phyloP scores from a whole-genome alignment of 2,113 vertebrate genomes.

The Sphyrna mokarran region DNA sequence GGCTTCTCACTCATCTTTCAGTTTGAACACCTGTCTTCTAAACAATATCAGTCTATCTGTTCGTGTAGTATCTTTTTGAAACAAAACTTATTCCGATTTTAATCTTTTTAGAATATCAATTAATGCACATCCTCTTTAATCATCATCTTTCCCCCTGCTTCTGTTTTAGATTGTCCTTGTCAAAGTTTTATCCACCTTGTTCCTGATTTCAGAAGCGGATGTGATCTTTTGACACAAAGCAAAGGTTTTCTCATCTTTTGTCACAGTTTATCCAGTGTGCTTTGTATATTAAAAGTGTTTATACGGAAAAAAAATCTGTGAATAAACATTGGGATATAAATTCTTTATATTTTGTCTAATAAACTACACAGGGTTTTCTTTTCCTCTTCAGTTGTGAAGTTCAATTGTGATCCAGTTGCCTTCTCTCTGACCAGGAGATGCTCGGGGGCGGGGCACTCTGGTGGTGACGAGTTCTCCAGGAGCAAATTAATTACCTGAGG shows the following conservation, averaged over 20 bases:
- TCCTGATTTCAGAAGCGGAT: neutral
- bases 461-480: neutral
- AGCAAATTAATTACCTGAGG: neutral
- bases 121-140: neutral
- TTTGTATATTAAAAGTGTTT: slow-evolving; percentile 28
- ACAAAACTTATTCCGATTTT: neutral
- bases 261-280: slow-evolving; percentile 24
- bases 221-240: neutral
- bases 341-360: slow-evolving; percentile 35
- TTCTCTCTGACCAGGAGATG: neutral
- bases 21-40: neutral
- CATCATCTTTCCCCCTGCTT: neutral
- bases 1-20: too few relatives aligned
- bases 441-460: neutral
- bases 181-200: neutral
- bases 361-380: neutral
- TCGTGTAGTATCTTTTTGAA: neutral
- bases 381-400: neutral
- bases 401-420: neutral
- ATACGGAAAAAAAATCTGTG: slow-evolving; percentile 25
- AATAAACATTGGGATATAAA: slow-evolving; percentile 36
- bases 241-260: neutral
- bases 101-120: neutral
- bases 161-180: neutral
- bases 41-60: neutral